Base-by-base conservation (phyloP, 2,888 invertebrate species). In the Zootermopsis nevadensis region DNA sequence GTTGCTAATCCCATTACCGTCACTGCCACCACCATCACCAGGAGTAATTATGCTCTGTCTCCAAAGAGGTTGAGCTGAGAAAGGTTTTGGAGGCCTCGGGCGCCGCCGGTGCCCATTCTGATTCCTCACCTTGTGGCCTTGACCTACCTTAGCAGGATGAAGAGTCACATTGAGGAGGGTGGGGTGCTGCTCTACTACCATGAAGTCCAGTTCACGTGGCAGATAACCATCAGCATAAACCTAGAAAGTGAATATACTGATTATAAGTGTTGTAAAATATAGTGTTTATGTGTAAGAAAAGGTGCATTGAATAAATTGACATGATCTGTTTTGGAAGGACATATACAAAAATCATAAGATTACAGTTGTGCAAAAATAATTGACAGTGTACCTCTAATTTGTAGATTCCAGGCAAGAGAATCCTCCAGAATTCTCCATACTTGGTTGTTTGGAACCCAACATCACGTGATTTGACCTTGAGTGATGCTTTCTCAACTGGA, bases 121-220 rank as follows among this genome's bases (percentile, higher is more conserved):
- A 30, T 77, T 77, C 77, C 79, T 67, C 7, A 77, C 31, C 74
- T 55, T 72, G 74, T 31, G 83, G 53, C 82, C 82, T 42, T 84
- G 83, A 87, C 91, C 91, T 92, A 97, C 97, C 93, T 95, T 95
- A 60, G 94, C 93, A 80, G 94, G 93, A 88, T 94, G 93, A 86
- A 97, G 90, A 15, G 97, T 97, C 66, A 97, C 93, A 89, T 97
- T 97, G 76, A 97, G 90, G 81, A 95, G 90, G 2, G 97, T 97
- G 6, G 97, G 96, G 89, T 96, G 96, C 87, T 94, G 94, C 86
- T 97, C 96, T 77, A 95, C 94, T 15, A 97, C 96, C 89, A 95
- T 94, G 88, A 97, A 96, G 88, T 97, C 96, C 38, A 96, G 91
- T 89, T 97, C 96, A 87, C 94, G 93, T 0, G 97, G 96, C 69